phyloP scores from a whole-genome alignment of 64 coral and sea anemone genomes.

The Trachythela sp. region DNA sequence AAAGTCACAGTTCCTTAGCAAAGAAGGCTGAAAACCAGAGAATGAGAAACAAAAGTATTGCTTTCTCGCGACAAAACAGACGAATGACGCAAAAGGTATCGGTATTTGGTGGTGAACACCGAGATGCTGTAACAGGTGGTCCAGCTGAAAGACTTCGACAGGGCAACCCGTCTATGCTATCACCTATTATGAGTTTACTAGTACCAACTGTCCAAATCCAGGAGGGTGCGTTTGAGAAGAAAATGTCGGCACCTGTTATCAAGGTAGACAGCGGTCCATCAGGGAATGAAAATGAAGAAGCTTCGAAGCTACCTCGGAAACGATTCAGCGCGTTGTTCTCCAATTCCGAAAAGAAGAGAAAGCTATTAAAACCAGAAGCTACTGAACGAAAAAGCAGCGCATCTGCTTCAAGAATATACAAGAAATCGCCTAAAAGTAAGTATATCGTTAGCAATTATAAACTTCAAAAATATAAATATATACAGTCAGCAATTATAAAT shows the following conservation, averaged over 20 bases:
- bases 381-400: background rate
- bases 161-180: background rate
- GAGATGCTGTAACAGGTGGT: background rate
- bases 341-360: constrained; percentile 4
- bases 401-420: background rate
- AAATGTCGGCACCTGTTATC: background rate
- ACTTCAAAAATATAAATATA: too few species aligned
- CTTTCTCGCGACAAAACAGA: background rate
- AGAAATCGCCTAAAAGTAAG: background rate
- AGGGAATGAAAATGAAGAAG: background rate
- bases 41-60: constrained; percentile 6
- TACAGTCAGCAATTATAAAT: too few species aligned
- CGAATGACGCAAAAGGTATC: background rate
- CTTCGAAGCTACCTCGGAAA: background rate
- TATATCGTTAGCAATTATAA: too few species aligned
- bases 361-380: background rate
- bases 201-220: background rate
- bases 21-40: constrained; percentile 5
- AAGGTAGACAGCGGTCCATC: background rate
- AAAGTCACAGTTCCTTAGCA: constrained; percentile 10
- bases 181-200: background rate
- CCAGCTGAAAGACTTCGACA: constrained; percentile 1
- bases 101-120: background rate
- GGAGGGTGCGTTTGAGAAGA: background rate
- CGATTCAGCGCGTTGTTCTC: constrained; percentile 8